These are phyloP conservation scores for Macrosteles quadrilineatus DNA, from an alignment of 1,140 invertebrate species.

Conservation along the genomic window DNA sequence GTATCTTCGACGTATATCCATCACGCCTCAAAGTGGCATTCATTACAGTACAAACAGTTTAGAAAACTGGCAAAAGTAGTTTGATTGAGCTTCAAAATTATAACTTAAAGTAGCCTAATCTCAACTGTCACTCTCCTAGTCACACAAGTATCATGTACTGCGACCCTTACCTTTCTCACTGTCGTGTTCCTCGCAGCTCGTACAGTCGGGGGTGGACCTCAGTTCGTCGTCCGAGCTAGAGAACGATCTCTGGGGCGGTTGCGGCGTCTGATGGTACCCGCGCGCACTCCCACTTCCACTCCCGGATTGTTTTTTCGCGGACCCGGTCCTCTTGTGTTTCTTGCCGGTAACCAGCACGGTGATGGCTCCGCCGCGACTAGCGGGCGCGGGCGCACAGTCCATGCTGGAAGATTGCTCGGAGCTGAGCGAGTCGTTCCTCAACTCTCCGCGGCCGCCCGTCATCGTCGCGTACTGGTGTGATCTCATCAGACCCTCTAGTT, in stretches of 20 bases:
- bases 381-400: conserved; percentile 45
- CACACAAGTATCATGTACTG: neutral
- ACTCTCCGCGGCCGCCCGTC: conserved; percentile 21
- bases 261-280: conserved; percentile 54
- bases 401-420: conserved; percentile 64
- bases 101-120: no score
- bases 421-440: conserved; percentile 58
- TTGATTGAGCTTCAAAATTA: no score
- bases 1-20: no score
- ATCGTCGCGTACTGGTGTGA: conserved; percentile 61
- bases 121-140: no score
- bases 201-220: conserved; percentile 86
- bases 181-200: conserved; percentile 66
- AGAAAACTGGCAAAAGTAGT: no score
- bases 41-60: no score
- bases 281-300: conserved; percentile 53
- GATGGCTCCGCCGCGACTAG: conserved; percentile 48
- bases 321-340: conserved; percentile 51
- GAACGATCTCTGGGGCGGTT: conserved; percentile 72
- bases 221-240: conserved; percentile 95
- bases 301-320: conserved; percentile 52
- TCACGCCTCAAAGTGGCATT: no score
- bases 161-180: conserved; percentile 56
- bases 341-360: conserved; percentile 53
- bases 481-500: conserved; percentile 72